These are phyloP conservation scores for Solea senegalensis DNA, from an alignment of 2,113 vertebrate genomes.

Conservation along the genomic window DNA sequence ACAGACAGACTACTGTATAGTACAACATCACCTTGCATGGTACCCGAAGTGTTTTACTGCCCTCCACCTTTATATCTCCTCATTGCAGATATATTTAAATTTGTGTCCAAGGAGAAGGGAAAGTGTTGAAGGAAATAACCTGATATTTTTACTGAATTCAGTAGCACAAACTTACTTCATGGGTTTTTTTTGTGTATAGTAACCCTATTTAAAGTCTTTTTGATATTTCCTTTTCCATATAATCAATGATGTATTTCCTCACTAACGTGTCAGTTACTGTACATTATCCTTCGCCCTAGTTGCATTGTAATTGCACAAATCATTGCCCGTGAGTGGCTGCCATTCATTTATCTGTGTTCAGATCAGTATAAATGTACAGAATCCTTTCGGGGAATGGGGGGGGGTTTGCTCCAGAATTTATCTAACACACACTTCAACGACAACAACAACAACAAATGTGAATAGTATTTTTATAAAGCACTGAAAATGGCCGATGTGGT, in stretches of 20 bases:
- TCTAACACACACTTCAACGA: slow-evolving; percentile 87
- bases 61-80: slow-evolving; percentile 44
- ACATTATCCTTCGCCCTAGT: slow-evolving; percentile 24
- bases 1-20: slow-evolving; percentile 44
- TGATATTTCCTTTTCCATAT: slow-evolving; percentile 18
- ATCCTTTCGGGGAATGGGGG: slow-evolving; percentile 34
- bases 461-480: slow-evolving; percentile 99
- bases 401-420: slow-evolving; percentile 69
- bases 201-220: slow-evolving; percentile 23
- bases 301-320: slow-evolving; percentile 65
- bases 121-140: slow-evolving; percentile 6
- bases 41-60: slow-evolving; percentile 58
- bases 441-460: slow-evolving; percentile 97
- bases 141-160: slow-evolving; percentile 46
- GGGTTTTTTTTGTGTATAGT: slow-evolving; percentile 22
- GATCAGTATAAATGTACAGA: slow-evolving; percentile 71
- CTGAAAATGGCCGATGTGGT: slow-evolving; percentile 86
- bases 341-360: not conserved
- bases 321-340: slow-evolving; percentile 26
- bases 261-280: slow-evolving; percentile 32
- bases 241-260: slow-evolving; percentile 32
- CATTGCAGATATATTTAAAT: slow-evolving; percentile 29
- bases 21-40: slow-evolving; percentile 60
- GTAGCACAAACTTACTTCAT: slow-evolving; percentile 66
- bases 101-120: slow-evolving; percentile 9